Conservation (phyloP, 2,797 vertebrate genomes). For the Hemibagrus guttatus region DNA sequence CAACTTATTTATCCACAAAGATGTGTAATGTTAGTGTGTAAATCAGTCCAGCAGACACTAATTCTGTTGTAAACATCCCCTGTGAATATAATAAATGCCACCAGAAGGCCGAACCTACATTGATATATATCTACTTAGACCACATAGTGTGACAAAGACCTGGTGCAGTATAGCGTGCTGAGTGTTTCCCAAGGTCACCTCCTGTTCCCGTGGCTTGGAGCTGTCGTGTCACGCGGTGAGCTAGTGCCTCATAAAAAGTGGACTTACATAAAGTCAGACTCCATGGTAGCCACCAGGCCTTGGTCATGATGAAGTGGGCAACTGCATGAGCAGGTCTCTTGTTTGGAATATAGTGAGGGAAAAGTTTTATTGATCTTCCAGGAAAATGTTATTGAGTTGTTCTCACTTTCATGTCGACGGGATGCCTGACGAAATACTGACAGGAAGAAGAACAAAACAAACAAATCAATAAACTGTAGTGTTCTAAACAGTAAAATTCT, state of each 20-base stretch:
- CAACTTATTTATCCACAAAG: constrained; percentile 12
- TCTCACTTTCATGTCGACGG: not conserved
- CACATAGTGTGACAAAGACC: constrained; percentile 24
- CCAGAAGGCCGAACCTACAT: constrained; percentile 14
- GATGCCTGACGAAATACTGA: not conserved
- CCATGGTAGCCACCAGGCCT: constrained; percentile 43
- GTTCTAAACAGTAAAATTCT: not conserved
- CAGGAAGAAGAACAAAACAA: not conserved
- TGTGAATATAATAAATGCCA: constrained; percentile 31
- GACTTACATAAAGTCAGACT: constrained; percentile 59
- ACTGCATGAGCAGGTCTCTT: constrained; percentile 23
- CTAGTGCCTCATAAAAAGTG: constrained; percentile 55
- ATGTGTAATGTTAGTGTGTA: constrained; percentile 8
- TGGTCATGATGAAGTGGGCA: constrained; percentile 32
- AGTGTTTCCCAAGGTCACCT: constrained; percentile 60
- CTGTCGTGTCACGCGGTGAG: constrained; percentile 46
- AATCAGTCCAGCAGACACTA: constrained; percentile 28
- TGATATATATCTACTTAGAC: constrained; percentile 21
- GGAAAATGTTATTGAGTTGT: not conserved
- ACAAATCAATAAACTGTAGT: not conserved
- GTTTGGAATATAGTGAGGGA: constrained; percentile 9
- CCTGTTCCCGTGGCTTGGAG: constrained; percentile 39
- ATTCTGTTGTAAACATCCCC: constrained; percentile 34
- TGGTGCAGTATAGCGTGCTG: constrained; percentile 4
- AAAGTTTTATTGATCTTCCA: constrained; percentile 2